Evolutionary conservation across 2,888 invertebrate genomes (phyloP), one percentile per base, ranked within the genome.

Genomic region (Branchellion lobata): DNA sequence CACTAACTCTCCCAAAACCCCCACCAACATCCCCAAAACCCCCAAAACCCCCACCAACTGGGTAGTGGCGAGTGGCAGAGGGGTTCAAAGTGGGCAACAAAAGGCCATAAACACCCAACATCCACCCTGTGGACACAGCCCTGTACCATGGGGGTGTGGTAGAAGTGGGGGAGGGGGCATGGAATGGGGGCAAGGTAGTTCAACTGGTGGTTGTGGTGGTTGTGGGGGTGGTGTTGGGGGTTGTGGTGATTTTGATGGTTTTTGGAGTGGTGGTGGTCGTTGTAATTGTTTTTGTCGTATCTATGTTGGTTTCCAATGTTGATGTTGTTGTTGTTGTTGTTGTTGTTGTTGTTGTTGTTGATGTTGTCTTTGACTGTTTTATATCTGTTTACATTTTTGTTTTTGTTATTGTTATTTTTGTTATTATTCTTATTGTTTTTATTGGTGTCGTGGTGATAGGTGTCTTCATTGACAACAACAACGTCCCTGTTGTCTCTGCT

Each of bases 81-180:
- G 1, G 77, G 77, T 34, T 77, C 77, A 33, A 77, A 77, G 34
- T 77, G 77, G 8, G n/a, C 36, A 33, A 77, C 65, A 57, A 27
- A 33, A 0, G 77, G 1, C 34, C 47, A 53, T n/a, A 77, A n/a
- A 57, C 77, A 77, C 2, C 34, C 77, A 18, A 77, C 18, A n/a
- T 77, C 77, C 5, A 77, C 77, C 27, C 77, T 57, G 65, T 77
- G 77, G 18, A 77, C 77, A 31, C 77, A 77, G 1, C 40, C 65
- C n/a, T 34, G 34, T 3, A 65, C 24, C 21, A 53, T 31, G 24
- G 65, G 77, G 31, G 77, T 65, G 77, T 77, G 77, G 77, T 77
- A 65, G 61, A 77, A 77, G 18, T 34, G 24, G n/a, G 21, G 33
- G n/a, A 21, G 5, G 8, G 65, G 61, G 33, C 77, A 77, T 18